Evolutionary conservation across 1,140 invertebrate genomes (phyloP).

Genomic region (Nautilus pompilius): DNA sequence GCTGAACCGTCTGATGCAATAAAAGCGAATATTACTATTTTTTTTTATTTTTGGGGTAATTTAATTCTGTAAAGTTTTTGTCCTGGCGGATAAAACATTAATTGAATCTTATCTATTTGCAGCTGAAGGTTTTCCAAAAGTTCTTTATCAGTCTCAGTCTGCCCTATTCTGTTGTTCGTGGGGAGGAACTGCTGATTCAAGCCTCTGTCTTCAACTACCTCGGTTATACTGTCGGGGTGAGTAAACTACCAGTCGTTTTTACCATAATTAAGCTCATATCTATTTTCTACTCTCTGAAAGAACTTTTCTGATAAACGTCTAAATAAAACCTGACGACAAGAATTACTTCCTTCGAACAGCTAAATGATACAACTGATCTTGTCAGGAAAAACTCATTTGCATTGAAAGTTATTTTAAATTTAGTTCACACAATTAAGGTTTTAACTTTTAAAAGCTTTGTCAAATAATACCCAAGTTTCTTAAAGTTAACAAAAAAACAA

Average conservation of each 20-base stretch:
- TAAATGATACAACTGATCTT: not conserved
- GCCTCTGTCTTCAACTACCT: slow-evolving; percentile 92
- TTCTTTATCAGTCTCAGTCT: slow-evolving; percentile 84
- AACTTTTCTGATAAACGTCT: not conserved
- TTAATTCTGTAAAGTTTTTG: no score
- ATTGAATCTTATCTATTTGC: slow-evolving; percentile 18
- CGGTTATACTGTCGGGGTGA: slow-evolving; percentile 67
- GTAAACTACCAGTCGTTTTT: no score
- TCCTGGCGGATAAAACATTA: no score
- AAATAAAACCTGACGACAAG: not conserved
- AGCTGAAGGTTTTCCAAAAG: slow-evolving; percentile 80
- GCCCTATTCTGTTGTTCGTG: slow-evolving; percentile 84
- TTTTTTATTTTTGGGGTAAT: no score
- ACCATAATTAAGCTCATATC: no score
- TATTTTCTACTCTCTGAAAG: no score
- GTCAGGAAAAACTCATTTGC: not conserved
- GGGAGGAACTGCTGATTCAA: slow-evolving; percentile 85
- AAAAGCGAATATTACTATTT: no score
- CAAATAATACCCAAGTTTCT: no score
- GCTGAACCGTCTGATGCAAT: no score
- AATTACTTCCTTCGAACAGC: not conserved
- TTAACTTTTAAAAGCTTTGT: no score
- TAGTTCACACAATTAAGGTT: no score
- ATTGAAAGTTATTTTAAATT: not conserved
- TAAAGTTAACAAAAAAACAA: no score